Conservation (phyloP, 2,113 vertebrate species). For the Siniperca chuatsi region DNA sequence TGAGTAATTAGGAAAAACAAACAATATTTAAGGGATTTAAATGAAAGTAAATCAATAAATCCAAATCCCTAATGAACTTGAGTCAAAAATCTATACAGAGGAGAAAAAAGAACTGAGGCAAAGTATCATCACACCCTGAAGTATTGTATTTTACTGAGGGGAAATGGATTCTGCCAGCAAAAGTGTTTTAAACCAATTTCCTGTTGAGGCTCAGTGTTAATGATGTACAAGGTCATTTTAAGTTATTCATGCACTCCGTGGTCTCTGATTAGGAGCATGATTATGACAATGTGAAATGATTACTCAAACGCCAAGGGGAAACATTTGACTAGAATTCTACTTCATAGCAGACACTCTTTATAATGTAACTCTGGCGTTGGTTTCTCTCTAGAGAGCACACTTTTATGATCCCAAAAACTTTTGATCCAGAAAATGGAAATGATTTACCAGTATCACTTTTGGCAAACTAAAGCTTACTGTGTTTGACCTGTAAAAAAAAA, state of each 20-base stretch:
- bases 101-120: background rate
- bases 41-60: background rate
- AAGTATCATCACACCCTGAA: background rate
- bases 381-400: background rate
- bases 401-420: background rate
- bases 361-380: background rate
- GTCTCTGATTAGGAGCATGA: conserved; percentile 40
- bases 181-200: conserved; percentile 4
- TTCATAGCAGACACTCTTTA: background rate
- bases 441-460: background rate
- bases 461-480: background rate
- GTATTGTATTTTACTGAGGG: conserved; percentile 1
- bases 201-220: conserved; percentile 30
- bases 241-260: conserved; percentile 16
- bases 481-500: background rate
- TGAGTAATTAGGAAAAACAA: background rate
- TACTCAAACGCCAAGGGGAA: background rate
- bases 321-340: background rate
- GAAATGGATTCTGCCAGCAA: background rate
- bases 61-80: background rate
- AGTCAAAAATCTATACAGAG: background rate
- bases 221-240: conserved; percentile 28
- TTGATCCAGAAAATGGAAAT: background rate
- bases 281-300: conserved; percentile 32
- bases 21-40: background rate